A percentile compares a stretch with the other conserved stretches of the same genome.
Conservation (phyloP, 2,888 invertebrate genomes). For the Diploptera punctata region DNA sequence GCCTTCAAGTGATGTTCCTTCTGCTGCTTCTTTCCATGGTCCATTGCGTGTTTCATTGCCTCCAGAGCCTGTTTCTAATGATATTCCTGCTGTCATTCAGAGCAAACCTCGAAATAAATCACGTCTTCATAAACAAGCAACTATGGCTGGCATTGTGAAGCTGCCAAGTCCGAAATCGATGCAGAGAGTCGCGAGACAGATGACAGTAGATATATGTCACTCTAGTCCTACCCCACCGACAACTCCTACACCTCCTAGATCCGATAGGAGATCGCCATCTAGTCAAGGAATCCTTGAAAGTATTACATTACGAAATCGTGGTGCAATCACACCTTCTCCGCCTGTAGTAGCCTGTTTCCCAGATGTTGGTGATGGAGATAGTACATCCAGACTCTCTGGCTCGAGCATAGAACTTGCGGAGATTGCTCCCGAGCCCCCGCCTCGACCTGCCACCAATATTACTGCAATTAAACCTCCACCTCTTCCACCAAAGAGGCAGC, state of each 20-base stretch:
- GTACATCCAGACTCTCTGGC: conserved; percentile 47
- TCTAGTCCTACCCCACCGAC: conserved; percentile 41
- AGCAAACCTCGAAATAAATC: conserved; percentile 37
- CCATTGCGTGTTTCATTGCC: conserved; percentile 73
- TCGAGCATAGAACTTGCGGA: conserved; percentile 53
- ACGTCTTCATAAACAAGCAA: conserved; percentile 38
- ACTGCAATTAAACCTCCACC: conserved; percentile 72
- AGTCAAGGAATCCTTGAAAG: conserved; percentile 44
- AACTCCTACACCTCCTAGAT: conserved; percentile 38
- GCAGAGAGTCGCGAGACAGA: conserved; percentile 48
- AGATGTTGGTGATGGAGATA: conserved; percentile 45
- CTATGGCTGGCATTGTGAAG: conserved; percentile 49
- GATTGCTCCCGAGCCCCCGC: conserved; percentile 69
- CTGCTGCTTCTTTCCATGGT: conserved; percentile 56
- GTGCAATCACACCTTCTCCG: conserved; percentile 39
- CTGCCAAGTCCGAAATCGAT: conserved; percentile 54
- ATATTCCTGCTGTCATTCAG: conserved; percentile 3
- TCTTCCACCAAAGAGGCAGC: conserved; percentile 73
- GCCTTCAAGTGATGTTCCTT: conserved; percentile 39
- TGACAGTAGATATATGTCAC: conserved; percentile 44
- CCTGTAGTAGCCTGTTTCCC: conserved; percentile 40
- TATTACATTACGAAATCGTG: conserved; percentile 43
- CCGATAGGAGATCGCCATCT: conserved; percentile 43
- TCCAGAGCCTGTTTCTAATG: conserved; percentile 59
- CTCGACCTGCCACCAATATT: conserved; percentile 68